Conservation (phyloP, 2,888 invertebrate genomes). For the Thera britannica region DNA sequence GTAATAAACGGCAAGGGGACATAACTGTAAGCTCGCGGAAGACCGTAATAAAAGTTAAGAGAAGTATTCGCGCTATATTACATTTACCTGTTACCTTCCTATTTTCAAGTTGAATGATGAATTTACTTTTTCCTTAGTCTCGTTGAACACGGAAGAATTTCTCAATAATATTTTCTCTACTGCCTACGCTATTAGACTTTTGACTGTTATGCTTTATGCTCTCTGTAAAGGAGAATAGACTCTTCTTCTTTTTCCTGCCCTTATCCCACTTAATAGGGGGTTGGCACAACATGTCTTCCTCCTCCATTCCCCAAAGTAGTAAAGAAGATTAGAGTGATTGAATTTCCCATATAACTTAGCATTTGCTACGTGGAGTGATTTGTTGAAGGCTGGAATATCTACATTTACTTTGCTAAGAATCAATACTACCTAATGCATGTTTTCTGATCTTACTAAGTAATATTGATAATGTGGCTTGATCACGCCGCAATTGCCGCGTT, state of each 20-base stretch:
- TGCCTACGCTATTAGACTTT: slow-evolving; percentile 34
- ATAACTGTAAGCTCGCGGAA: slow-evolving; percentile 61
- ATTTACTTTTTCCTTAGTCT: slow-evolving; percentile 50
- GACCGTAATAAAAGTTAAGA: slow-evolving; percentile 64
- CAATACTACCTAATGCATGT: too few species aligned
- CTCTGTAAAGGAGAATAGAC: slow-evolving; percentile 18
- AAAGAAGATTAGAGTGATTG: background rate
- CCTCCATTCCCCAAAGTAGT: background rate
- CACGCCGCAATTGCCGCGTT: too few species aligned
- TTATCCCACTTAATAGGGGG: too few species aligned
- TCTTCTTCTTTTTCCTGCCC: too few species aligned
- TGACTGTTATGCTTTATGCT: slow-evolving; percentile 30
- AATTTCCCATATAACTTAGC: background rate
- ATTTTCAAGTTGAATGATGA: slow-evolving; percentile 53
- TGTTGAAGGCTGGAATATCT: background rate
- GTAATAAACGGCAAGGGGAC: slow-evolving; percentile 61
- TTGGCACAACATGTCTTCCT: too few species aligned
- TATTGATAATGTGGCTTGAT: too few species aligned
- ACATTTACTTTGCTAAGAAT: background rate
- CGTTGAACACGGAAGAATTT: slow-evolving; percentile 50
- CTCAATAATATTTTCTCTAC: slow-evolving; percentile 43
- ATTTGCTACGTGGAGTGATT: slow-evolving; percentile 23
- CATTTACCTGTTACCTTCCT: slow-evolving; percentile 42
- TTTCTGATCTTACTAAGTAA: too few species aligned
- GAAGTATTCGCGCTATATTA: slow-evolving; percentile 55